Evolutionary conservation across 2,113 vertebrate species (phyloP).

Genomic region (Bostrychus sinensis): DNA sequence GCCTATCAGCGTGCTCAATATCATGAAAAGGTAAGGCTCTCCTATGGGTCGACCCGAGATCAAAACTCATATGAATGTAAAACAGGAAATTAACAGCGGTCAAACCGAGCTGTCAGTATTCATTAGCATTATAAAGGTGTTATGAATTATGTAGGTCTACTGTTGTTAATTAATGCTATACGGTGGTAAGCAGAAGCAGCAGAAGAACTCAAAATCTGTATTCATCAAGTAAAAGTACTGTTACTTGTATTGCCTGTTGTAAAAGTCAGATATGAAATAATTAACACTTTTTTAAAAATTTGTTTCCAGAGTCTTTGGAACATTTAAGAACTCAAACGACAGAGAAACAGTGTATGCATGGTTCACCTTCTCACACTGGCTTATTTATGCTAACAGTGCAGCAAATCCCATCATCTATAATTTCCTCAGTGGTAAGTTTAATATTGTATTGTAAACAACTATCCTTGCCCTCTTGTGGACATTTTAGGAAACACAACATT

Average conservation of each 20-base stretch:
- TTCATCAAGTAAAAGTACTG: no score
- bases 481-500: not conserved
- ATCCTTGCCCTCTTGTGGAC: constrained; percentile 63
- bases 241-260: no score
- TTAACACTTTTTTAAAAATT: not conserved
- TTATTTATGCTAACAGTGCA: constrained; percentile 97
- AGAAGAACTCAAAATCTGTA: no score
- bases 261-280: no score
- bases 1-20: constrained; percentile 95
- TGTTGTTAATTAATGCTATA: not conserved
- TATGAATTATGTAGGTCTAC: not conserved
- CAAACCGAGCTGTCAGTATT: not conserved
- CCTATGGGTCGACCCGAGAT: not conserved
- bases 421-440: constrained; percentile 94
- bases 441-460: not conserved
- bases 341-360: constrained; percentile 95
- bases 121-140: not conserved
- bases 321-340: constrained; percentile 89
- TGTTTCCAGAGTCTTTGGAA: constrained; percentile 88
- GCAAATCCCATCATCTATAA: constrained; percentile 99
- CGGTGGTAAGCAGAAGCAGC: no score
- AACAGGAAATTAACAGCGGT: not conserved
- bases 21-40: constrained; percentile 90
- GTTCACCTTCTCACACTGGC: constrained; percentile 98
- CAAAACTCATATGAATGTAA: not conserved